A percentile compares a stretch with the other conserved stretches of the same genome.
Conservation (phyloP, 2,113 vertebrate genomes). For the Leptodactylus fuscus region DNA sequence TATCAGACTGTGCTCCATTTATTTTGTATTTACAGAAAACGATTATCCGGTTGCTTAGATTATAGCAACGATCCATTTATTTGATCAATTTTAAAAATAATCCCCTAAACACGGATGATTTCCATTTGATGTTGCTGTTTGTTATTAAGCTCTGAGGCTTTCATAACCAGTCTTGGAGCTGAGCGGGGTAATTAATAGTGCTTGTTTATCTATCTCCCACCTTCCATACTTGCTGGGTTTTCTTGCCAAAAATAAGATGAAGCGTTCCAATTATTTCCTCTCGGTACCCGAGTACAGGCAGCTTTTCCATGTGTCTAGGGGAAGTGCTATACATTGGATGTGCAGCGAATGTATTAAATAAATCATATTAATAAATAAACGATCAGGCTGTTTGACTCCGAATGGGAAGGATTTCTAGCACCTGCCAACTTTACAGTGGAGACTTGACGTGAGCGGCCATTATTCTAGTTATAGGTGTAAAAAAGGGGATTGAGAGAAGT, state of each 20-base stretch:
- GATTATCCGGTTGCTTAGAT: background rate
- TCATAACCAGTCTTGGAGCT: background rate
- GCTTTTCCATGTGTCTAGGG: background rate
- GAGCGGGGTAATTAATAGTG: background rate
- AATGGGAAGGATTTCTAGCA: conserved; percentile 8
- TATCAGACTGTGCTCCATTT: background rate
- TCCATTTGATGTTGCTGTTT: background rate
- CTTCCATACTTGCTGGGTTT: background rate
- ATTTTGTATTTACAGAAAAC: background rate
- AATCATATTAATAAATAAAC: conserved; percentile 42
- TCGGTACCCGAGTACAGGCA: background rate
- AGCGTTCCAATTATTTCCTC: conserved; percentile 1
- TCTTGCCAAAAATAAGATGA: conserved; percentile 1
- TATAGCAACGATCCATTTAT: background rate
- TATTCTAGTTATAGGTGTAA: background rate
- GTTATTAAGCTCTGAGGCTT: background rate
- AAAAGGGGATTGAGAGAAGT: background rate
- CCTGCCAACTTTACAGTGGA: background rate
- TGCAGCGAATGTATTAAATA: conserved; percentile 23
- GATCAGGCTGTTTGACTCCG: background rate
- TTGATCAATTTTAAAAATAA: background rate
- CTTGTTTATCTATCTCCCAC: background rate
- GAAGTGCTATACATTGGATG: background rate
- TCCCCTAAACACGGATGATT: background rate
- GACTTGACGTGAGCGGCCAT: background rate